These are phyloP conservation scores for Drosophila paulistorum DNA, from an alignment of 1,140 invertebrate genomes.

Conservation along the genomic window DNA sequence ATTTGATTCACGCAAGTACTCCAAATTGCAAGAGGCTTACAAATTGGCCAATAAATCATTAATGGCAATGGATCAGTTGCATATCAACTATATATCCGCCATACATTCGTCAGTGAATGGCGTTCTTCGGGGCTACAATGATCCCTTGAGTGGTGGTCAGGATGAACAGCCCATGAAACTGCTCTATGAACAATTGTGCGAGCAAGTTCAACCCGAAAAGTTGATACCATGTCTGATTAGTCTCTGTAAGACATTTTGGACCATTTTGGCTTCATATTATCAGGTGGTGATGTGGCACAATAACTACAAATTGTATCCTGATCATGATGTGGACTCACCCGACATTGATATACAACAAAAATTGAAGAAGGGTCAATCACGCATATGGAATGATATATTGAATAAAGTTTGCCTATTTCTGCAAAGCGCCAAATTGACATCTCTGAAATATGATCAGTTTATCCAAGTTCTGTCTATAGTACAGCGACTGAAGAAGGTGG, in stretches of 20 bases:
- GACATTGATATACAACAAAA: slow-evolving; percentile 93
- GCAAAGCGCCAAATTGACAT: slow-evolving; percentile 83
- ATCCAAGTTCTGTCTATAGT: slow-evolving; percentile 94
- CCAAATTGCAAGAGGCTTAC: slow-evolving; percentile 93
- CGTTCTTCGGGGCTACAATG: slow-evolving; percentile 89
- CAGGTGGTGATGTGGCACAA: slow-evolving; percentile 92
- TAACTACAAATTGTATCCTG: slow-evolving; percentile 84
- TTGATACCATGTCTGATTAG: slow-evolving; percentile 92
- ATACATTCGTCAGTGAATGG: slow-evolving; percentile 95
- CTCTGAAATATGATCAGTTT: slow-evolving; percentile 97
- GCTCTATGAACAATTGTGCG: slow-evolving; percentile 91
- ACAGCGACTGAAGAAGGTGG: slow-evolving; percentile 94
- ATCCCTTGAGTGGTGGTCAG: slow-evolving; percentile 83
- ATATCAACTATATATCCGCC: slow-evolving; percentile 97
- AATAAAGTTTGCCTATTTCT: slow-evolving; percentile 88
- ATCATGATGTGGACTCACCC: slow-evolving; percentile 63
- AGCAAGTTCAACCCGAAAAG: slow-evolving; percentile 88
- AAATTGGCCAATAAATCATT: slow-evolving; percentile 92
- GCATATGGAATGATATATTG: slow-evolving; percentile 97
- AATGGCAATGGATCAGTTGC: slow-evolving; percentile 95
- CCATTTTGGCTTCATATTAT: slow-evolving; percentile 92
- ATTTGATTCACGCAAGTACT: slow-evolving; percentile 89
- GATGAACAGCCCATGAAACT: slow-evolving; percentile 88
- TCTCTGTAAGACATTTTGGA: slow-evolving; percentile 92
- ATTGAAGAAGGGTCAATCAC: slow-evolving; percentile 91